Evolutionary conservation across 1,140 invertebrate genomes (phyloP), one percentile per base, ranked within the genome.

Genomic region (Calosoma granatense): DNA sequence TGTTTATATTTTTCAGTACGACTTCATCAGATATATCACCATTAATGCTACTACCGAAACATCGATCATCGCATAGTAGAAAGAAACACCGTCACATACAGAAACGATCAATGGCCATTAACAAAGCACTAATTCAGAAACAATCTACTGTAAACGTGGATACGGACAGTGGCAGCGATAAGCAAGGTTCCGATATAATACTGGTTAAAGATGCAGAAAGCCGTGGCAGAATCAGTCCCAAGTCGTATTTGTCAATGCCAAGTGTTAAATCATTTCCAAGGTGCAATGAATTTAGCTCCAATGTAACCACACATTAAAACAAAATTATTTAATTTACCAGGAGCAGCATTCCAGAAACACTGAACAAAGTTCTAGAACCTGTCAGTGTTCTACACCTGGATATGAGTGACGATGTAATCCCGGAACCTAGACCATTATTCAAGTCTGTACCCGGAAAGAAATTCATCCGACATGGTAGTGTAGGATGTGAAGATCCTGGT

Each of bases 181-280:
- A 61, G 47, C 63, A 62, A 57, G 62, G 64, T 23, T 65, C 66
- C 20, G 58, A 60, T 1, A 63, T 65, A 23, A 56, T 62, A 11
- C 58, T 65, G 14, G 61, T 63, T 47, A 43, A 43, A 14, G 61
- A 57, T 30, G 64, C 67, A 39, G 69, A 72, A 53, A 70, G 70
- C 2, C 71, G 71, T 0, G 75, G 69, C 2, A 72, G 76, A 0
- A 66, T 72, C 6, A 80, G 78, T 52, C 83, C 86, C 0, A 83
- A 83, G 60, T 87, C 84, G 0, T 87, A 84, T 61, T 76, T 90
- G 1, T 89, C 87, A 0, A 90, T 90, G 87, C 85, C 86, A 12
- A 88, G 86, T 4, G 83, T 88, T 12, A 85, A 83, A 59, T 80
- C 84, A 14, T 91, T 90, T 67, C 88, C 87, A 20, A 78, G 77